Base-by-base conservation (phyloP, 2,888 invertebrate species). In the Acanthoscelides obtectus region DNA sequence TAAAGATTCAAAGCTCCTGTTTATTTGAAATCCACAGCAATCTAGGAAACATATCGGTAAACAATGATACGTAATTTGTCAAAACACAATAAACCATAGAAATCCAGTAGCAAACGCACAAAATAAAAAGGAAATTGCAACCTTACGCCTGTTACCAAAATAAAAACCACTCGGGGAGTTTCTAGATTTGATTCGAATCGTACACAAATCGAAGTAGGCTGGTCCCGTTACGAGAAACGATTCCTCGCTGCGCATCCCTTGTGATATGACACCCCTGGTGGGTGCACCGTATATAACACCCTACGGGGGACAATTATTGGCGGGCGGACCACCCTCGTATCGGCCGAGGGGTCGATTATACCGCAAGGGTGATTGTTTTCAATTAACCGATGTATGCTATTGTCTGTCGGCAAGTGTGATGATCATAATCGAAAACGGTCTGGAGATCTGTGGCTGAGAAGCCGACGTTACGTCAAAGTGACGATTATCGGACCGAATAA, bases 251-350 rank as follows among this genome's bases (percentile, higher is more conserved):
- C n/a, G n/a, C n/a, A n/a, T 45, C 45, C 12, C 45, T 45, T 45
- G 17, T 45, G 45, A 45, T 45, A 45, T 12, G 45, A 45, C 12
- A 45, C 45, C 45, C 45, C 45, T 17, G 71, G 64, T 72, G 65
- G 22, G 25, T 70, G 70, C 70, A 27, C 70, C 68, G 70, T 72
- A 72, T 72, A 67, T 70, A 70, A 66, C 68, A 68, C 72, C 68
- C 72, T 68, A 68, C 68, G 69, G 72, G 72, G 66, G 72, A 72
- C 72, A 72, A 72, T 72, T 72, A 72, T 72, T 65, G 25, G 68
- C 25, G 25, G 25, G 19, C 21, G 22, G 72, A 72, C 72, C 72
- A 72, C 72, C 72, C 72, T 17, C 17, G 45, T 45, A 17, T 45
- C 1, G 45, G 45, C 17, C 45, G 45, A 12, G 45, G 45, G 45